A percentile compares a stretch with the other conserved stretches of the same genome.
Conservation (phyloP, 2,888 invertebrate species). For the Lutraria lutraria region DNA sequence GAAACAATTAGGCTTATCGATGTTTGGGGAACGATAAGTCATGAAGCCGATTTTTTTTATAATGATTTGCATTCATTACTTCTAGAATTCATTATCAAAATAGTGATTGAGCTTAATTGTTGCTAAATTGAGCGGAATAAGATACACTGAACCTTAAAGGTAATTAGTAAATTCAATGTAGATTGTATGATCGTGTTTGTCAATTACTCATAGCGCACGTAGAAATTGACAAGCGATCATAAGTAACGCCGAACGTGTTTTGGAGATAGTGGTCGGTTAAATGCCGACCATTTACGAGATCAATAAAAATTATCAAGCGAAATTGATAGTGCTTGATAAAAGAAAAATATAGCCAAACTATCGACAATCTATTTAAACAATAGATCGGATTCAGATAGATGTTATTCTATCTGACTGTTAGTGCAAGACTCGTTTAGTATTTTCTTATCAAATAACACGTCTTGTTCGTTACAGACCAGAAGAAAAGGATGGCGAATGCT, state of each 20-base stretch:
- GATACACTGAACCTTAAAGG: background rate
- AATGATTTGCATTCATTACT: background rate
- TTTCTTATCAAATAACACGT: background rate
- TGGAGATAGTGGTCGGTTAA: background rate
- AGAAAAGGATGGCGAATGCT: background rate
- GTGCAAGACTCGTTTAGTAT: background rate
- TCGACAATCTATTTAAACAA: background rate
- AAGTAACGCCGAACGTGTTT: background rate
- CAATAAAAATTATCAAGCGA: background rate
- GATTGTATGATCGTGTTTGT: background rate
- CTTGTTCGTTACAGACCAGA: background rate
- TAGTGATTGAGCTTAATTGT: background rate
- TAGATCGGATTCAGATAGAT: background rate
- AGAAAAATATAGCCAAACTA: too few relatives aligned
- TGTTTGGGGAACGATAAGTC: background rate
- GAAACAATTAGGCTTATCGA: background rate
- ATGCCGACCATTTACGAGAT: background rate
- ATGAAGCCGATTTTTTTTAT: background rate
- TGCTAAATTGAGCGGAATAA: slow-evolving; percentile 1
- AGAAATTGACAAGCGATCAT: background rate
- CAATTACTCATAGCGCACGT: background rate
- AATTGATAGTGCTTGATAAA: background rate
- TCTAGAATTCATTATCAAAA: background rate
- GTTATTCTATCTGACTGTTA: background rate
- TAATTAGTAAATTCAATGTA: background rate